Percentiles rank a stretch among this genome's conserved stretches.
These are phyloP conservation scores for Myxocyprinus asiaticus DNA, from an alignment of 2,113 vertebrate genomes.

Conservation along the genomic window DNA sequence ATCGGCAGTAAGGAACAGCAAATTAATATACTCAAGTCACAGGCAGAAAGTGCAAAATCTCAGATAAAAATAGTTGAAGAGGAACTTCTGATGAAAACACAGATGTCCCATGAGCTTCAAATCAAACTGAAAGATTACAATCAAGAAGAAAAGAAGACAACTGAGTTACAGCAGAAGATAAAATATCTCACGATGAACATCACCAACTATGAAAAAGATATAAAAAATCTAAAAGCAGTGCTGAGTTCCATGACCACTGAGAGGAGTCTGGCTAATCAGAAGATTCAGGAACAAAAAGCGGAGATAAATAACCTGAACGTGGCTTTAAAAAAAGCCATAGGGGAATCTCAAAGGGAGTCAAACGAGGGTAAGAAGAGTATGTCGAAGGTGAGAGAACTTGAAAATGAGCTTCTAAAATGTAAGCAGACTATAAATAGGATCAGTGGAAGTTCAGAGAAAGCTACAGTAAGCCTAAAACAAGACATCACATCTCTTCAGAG, in stretches of 20 bases:
- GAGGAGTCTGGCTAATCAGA: slow-evolving; percentile 78
- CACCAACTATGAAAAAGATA: slow-evolving; percentile 76
- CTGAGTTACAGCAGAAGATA: slow-evolving; percentile 83
- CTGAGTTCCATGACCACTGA: slow-evolving; percentile 75
- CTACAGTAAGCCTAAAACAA: slow-evolving; percentile 76
- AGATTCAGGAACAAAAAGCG: slow-evolving; percentile 73
- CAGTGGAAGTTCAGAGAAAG: slow-evolving; percentile 75
- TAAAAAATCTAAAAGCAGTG: slow-evolving; percentile 78
- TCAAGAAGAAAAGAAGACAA: slow-evolving; percentile 78
- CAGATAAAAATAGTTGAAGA: slow-evolving; percentile 86
- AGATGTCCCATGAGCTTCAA: slow-evolving; percentile 84
- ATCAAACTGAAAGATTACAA: slow-evolving; percentile 83
- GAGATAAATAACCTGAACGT: slow-evolving; percentile 82
- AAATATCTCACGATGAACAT: slow-evolving; percentile 75
- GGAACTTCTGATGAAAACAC: slow-evolving; percentile 85
- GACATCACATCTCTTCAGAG: slow-evolving; percentile 74
- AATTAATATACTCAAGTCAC: slow-evolving; percentile 80
- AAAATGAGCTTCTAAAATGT: slow-evolving; percentile 69
- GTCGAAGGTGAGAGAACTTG: slow-evolving; percentile 79
- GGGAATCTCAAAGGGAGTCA: slow-evolving; percentile 79
- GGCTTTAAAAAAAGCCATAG: slow-evolving; percentile 77
- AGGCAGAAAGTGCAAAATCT: slow-evolving; percentile 86
- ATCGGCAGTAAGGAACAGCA: slow-evolving; percentile 85
- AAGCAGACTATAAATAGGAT: slow-evolving; percentile 73
- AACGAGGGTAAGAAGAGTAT: slow-evolving; percentile 72